These are phyloP conservation scores for Pammene fasciana DNA, from an alignment of 2,888 invertebrate species.

Conservation along the genomic window DNA sequence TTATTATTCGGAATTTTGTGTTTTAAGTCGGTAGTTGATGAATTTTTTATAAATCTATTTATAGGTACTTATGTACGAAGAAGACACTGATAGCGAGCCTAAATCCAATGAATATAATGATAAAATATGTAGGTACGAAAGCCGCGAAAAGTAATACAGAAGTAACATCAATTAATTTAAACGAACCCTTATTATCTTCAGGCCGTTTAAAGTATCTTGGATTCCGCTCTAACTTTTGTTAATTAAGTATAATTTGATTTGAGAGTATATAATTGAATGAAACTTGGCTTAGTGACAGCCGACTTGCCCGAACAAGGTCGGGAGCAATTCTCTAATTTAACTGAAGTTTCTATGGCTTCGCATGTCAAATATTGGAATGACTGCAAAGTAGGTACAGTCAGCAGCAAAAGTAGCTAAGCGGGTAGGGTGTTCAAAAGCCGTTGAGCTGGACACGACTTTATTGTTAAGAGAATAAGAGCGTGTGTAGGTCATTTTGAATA, in stretches of 20 bases:
- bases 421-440: no score
- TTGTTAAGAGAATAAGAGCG: no score
- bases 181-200: constrained; percentile 28
- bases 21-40: no score
- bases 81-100: background rate
- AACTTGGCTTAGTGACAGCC: background rate
- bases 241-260: constrained; percentile 36
- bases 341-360: background rate
- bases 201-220: constrained; percentile 22
- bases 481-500: no score
- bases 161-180: constrained; percentile 31
- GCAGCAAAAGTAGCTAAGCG: no score
- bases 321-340: background rate
- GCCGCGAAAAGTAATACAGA: constrained; percentile 7
- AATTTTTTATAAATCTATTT: no score
- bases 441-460: no score
- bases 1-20: no score
- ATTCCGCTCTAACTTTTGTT: constrained; percentile 30
- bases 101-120: background rate
- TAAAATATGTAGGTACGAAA: background rate
- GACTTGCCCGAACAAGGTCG: background rate
- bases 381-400: no score
- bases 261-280: constrained; percentile 27
- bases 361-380: background rate
- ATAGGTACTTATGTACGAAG: no score